Percentiles rank a stretch among this genome's conserved stretches.
phyloP scores from a whole-genome alignment of 1,140 invertebrate species.

The Bombus balteatus region DNA sequence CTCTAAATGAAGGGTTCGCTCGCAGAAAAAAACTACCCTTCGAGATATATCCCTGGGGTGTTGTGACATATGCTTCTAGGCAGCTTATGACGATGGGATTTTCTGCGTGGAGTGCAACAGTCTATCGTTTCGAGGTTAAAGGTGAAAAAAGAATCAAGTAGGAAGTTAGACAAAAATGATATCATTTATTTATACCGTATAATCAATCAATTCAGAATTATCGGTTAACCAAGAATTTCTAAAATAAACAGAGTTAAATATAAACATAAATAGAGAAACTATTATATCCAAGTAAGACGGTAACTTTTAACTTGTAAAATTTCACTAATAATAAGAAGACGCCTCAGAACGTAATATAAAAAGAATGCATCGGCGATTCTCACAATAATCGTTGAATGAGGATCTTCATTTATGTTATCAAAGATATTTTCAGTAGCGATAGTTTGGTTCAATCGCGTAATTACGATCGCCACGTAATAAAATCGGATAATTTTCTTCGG shows the following conservation, averaged over 20 bases:
- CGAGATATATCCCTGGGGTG: slow-evolving; percentile 51
- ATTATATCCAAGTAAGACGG: too few species aligned
- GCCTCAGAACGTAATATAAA: not conserved
- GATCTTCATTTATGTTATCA: not conserved
- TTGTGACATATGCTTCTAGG: slow-evolving; percentile 62
- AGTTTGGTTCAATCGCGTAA: not conserved
- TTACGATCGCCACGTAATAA: not conserved
- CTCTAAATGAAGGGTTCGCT: slow-evolving; percentile 57
- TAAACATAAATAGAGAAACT: too few species aligned
- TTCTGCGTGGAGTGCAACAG: slow-evolving; percentile 24
- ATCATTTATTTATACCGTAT: not conserved
- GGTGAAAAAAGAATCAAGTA: not conserved
- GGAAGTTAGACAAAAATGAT: not conserved
- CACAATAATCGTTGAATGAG: not conserved
- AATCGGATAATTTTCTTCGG: slow-evolving; percentile 36
- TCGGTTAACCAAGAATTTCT: too few species aligned
- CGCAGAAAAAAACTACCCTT: slow-evolving; percentile 60
- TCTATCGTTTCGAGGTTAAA: not conserved
- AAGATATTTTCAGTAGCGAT: not conserved
- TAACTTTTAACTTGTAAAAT: not conserved
- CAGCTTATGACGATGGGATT: slow-evolving; percentile 45
- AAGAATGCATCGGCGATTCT: not conserved
- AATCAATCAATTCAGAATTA: not conserved
- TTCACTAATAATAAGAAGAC: not conserved
- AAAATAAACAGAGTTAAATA: too few species aligned